Evolutionary conservation across 2,113 vertebrate genomes (phyloP).

Genomic region (Elgaria multicarinata): DNA sequence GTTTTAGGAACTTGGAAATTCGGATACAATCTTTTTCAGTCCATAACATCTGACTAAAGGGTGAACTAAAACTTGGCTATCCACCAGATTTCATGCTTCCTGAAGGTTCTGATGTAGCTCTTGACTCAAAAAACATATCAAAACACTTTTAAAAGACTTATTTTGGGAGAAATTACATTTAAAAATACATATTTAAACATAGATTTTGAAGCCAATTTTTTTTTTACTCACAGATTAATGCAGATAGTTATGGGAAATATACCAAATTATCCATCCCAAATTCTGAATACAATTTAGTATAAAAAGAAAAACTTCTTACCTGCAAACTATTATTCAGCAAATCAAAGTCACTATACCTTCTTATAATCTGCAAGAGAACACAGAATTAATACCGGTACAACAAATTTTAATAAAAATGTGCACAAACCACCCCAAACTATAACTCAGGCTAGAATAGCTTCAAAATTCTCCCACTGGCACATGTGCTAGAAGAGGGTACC

Average conservation of each 20-base stretch:
- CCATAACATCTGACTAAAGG: background rate
- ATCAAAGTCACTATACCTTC: slow-evolving; percentile 98
- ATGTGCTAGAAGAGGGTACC: background rate
- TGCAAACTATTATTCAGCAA: slow-evolving; percentile 92
- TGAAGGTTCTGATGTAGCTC: background rate
- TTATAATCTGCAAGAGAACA: slow-evolving; percentile 88
- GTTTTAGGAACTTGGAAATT: background rate
- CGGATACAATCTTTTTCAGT: background rate
- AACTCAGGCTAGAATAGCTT: background rate
- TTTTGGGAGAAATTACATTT: background rate
- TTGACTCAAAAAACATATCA: background rate
- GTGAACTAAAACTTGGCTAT: background rate
- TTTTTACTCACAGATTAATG: background rate
- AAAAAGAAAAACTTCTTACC: slow-evolving; percentile 80
- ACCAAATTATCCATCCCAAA: background rate
- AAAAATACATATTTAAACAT: background rate
- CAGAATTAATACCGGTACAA: slow-evolving; percentile 15
- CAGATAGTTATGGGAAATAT: background rate
- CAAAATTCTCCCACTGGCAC: background rate
- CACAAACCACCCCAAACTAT: background rate
- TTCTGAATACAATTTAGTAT: slow-evolving; percentile 1
- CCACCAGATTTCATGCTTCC: background rate
- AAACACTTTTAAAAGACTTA: background rate
- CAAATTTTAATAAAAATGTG: background rate
- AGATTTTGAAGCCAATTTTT: background rate